phyloP scores from a whole-genome alignment of 2,113 vertebrate genomes.

The Sceloporus undulatus region DNA sequence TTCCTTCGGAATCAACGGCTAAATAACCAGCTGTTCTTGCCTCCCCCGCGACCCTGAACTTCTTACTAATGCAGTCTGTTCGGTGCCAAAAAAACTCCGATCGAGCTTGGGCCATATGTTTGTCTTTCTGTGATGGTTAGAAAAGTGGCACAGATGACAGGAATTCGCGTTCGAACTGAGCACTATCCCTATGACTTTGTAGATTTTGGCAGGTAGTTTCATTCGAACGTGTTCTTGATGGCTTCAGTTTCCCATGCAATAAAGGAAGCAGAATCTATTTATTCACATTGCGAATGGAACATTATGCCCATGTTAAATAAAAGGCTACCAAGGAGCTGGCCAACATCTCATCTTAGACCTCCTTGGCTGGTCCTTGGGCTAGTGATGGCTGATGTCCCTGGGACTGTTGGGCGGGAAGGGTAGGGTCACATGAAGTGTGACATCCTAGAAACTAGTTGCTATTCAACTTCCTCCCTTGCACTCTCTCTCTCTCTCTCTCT shows the following conservation, averaged over 20 bases:
- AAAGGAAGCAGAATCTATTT: not conserved
- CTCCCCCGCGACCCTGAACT: slow-evolving; percentile 12
- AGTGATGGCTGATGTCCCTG: too few relatives aligned
- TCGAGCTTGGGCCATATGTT: slow-evolving; percentile 28
- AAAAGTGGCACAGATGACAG: slow-evolving; percentile 33
- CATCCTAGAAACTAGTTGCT: too few relatives aligned
- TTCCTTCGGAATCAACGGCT: slow-evolving; percentile 43
- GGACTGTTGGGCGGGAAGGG: too few relatives aligned
- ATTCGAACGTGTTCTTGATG: not conserved
- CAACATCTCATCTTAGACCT: not conserved
- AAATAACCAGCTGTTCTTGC: too few relatives aligned
- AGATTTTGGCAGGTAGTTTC: slow-evolving; percentile 1
- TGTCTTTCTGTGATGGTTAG: not conserved
- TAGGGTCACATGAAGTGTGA: too few relatives aligned
- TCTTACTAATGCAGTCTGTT: slow-evolving; percentile 2
- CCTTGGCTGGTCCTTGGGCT: not conserved
- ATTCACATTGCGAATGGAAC: not conserved
- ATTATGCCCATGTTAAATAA: not conserved
- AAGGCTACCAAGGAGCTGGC: not conserved
- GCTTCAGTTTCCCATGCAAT: not conserved
- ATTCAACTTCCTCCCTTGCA: too few relatives aligned
- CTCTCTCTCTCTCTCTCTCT: too few relatives aligned
- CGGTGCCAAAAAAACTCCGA: slow-evolving; percentile 5
- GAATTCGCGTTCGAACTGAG: slow-evolving; percentile 13
- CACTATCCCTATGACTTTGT: slow-evolving; percentile 16